These are phyloP conservation scores for Cyrtorhinus lividipennis DNA, from an alignment of 1,140 invertebrate species.

Conservation along the genomic window DNA sequence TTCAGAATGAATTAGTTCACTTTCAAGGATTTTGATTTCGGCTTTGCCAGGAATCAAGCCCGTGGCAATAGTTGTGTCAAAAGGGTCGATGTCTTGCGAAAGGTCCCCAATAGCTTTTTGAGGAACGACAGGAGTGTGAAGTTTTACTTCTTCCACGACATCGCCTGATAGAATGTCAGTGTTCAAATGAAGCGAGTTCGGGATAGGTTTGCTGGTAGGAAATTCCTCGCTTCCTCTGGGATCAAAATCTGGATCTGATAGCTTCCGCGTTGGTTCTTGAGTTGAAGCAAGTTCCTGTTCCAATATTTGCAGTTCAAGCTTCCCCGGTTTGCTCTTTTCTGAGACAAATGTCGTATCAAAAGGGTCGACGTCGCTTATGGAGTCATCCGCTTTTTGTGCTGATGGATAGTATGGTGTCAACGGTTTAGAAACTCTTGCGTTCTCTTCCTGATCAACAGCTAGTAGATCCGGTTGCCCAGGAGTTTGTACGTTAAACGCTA, in stretches of 20 bases:
- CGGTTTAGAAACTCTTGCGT: conserved; percentile 43
- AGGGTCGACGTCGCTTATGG: conserved; percentile 38
- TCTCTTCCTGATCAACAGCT: conserved; percentile 41
- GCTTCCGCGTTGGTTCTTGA: conserved; percentile 25
- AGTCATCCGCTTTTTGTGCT: conserved; percentile 14
- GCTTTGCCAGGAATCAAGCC: conserved; percentile 53
- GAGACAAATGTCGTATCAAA: conserved; percentile 69
- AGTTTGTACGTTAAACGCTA: conserved; percentile 51
- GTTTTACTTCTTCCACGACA: conserved; percentile 20
- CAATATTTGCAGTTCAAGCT: conserved; percentile 55
- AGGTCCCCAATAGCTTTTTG: conserved; percentile 22
- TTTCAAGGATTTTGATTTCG: conserved; percentile 57
- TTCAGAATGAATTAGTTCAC: conserved; percentile 37
- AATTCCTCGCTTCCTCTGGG: conserved; percentile 29
- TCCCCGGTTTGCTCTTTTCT: conserved; percentile 42
- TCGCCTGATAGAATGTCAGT: conserved; percentile 25
- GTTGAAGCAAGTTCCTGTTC: conserved; percentile 44
- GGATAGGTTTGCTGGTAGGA: neutral
- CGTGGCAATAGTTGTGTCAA: conserved; percentile 66
- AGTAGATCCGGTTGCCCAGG: conserved; percentile 43
- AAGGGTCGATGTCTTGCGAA: conserved; percentile 47
- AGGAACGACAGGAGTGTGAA: conserved; percentile 26
- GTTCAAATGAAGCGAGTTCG: neutral
- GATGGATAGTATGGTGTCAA: conserved; percentile 50
- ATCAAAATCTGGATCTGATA: conserved; percentile 46